Evolutionary conservation across 2,888 invertebrate species (phyloP).

Genomic region (Apotomis capreana): DNA sequence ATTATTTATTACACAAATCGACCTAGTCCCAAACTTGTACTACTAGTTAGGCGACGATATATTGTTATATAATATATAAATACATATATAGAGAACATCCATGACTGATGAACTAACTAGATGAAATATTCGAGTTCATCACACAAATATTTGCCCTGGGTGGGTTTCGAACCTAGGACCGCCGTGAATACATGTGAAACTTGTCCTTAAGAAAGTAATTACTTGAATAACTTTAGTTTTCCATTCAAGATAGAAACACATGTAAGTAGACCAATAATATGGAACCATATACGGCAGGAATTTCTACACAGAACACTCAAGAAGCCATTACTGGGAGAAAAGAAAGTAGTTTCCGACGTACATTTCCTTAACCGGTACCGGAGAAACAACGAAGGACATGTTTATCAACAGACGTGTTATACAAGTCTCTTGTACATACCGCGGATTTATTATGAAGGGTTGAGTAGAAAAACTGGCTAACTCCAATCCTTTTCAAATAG

Average conservation of each 20-base stretch:
- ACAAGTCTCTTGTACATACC: slow-evolving; percentile 14
- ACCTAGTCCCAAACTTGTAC: no score
- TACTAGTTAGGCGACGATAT: no score
- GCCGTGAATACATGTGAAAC: neutral
- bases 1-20: no score
- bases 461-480: no score
- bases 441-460: no score
- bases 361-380: slow-evolving; percentile 16
- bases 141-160: no score
- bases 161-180: no score
- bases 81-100: no score
- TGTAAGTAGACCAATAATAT: neutral
- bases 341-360: slow-evolving; percentile 31
- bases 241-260: neutral
- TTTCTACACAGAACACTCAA: slow-evolving; percentile 4
- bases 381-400: slow-evolving; percentile 16
- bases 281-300: slow-evolving; percentile 10
- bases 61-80: no score
- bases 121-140: no score
- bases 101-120: no score
- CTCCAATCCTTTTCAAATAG: no score
- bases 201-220: neutral
- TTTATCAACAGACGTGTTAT: slow-evolving; percentile 22
- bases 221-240: neutral
- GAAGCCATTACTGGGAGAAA: slow-evolving; percentile 4